A percentile compares a stretch with the other conserved stretches of the same genome.
phyloP scores from a whole-genome alignment of 2,113 vertebrate species.

The Chunga burmeisteri region DNA sequence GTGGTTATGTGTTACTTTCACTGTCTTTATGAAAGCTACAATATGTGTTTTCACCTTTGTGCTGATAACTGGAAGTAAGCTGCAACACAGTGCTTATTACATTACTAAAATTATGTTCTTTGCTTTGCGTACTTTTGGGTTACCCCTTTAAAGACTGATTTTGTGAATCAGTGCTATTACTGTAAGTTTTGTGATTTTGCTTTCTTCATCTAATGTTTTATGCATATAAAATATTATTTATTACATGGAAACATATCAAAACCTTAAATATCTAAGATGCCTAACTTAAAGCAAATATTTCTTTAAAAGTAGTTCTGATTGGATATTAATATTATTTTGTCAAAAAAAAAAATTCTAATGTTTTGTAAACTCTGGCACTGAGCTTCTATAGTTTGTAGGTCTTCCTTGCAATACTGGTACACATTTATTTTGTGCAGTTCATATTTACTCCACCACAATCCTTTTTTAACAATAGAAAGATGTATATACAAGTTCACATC shows the following conservation, averaged over 20 bases:
- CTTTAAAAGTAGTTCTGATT: conserved; percentile 68
- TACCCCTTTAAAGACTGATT: conserved; percentile 79
- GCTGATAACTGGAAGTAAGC: conserved; percentile 84
- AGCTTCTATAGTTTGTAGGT: conserved; percentile 74
- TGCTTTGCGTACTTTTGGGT: conserved; percentile 68
- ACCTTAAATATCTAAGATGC: conserved; percentile 55
- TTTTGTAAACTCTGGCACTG: conserved; percentile 64
- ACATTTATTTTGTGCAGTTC: conserved; percentile 66
- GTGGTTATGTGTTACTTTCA: conserved; percentile 79
- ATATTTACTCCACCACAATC: conserved; percentile 54
- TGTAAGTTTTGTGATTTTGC: conserved; percentile 68
- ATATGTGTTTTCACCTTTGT: conserved; percentile 87
- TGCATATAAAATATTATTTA: conserved; percentile 76
- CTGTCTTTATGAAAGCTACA: conserved; percentile 80
- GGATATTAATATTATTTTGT: conserved; percentile 63
- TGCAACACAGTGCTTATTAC: conserved; percentile 73
- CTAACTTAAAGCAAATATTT: conserved; percentile 64
- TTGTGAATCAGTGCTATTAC: conserved; percentile 67
- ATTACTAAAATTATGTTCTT: conserved; percentile 66
- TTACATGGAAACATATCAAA: conserved; percentile 74
- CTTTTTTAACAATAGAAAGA: conserved; percentile 62
- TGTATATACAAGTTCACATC: conserved; percentile 72
- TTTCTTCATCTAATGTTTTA: conserved; percentile 72
- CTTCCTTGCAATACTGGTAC: conserved; percentile 73
- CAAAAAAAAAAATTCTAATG: conserved; percentile 49